Conservation (phyloP, 2,888 invertebrate genomes). For the Netelia fuscicornis region DNA sequence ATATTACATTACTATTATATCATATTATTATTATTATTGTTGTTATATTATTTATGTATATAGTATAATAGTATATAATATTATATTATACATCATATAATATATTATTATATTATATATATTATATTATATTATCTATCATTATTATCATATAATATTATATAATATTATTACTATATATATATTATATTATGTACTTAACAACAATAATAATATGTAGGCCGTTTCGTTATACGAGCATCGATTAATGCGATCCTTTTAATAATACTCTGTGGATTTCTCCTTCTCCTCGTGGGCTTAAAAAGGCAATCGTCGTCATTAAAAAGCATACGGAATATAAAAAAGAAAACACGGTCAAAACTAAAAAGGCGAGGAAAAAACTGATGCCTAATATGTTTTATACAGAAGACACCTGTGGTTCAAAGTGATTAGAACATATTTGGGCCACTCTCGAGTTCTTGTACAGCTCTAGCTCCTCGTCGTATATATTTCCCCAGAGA, state of each 20-base stretch:
- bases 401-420: neutral
- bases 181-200: neutral
- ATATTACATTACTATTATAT: too few species aligned
- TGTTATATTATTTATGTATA: too few species aligned
- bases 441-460: neutral
- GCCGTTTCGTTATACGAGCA: neutral
- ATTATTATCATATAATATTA: too few species aligned
- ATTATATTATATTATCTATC: slow-evolving; percentile 9
- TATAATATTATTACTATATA: too few species aligned
- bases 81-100: too few species aligned
- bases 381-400: neutral
- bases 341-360: neutral
- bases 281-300: neutral
- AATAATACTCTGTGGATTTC: neutral
- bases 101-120: too few species aligned
- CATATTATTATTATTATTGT: too few species aligned
- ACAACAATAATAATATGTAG: neutral
- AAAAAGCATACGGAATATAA: slow-evolving; percentile 26
- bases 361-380: neutral
- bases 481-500: neutral
- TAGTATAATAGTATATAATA: too few species aligned
- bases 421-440: neutral
- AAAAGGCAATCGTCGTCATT: neutral
- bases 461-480: neutral
- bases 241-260: neutral